A percentile compares a stretch with the other conserved stretches of the same genome.
Conservation (phyloP, 2,888 invertebrate species). For the Schizotus pectinicornis region DNA sequence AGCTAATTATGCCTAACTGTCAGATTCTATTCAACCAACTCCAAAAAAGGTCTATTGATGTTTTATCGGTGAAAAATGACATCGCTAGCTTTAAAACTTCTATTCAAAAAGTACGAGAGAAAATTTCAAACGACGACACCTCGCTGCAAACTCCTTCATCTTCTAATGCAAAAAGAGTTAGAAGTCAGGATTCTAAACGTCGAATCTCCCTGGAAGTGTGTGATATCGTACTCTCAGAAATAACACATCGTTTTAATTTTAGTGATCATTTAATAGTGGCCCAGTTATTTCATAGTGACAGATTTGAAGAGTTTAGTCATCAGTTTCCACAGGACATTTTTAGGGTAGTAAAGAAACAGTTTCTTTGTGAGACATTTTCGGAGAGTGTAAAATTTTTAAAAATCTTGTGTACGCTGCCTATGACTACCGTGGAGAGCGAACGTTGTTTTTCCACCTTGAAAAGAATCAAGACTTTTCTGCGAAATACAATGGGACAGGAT, state of each 20-base stretch:
- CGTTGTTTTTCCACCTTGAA: slow-evolving; percentile 21
- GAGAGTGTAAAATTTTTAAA: background rate
- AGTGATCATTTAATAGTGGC: slow-evolving; percentile 22
- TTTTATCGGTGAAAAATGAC: background rate
- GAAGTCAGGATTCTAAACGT: slow-evolving; percentile 15
- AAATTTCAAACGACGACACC: too few species aligned
- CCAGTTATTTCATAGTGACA: slow-evolving; percentile 10
- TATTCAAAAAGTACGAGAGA: too few species aligned
- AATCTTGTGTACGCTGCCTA: slow-evolving; percentile 21
- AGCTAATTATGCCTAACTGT: slow-evolving; percentile 30
- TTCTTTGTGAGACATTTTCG: background rate
- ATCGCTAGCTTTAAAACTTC: too few species aligned
- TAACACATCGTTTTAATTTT: slow-evolving; percentile 19
- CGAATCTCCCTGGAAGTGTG: slow-evolving; percentile 20
- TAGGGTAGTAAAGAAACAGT: slow-evolving; percentile 5
- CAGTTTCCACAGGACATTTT: slow-evolving; percentile 11
- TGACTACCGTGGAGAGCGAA: slow-evolving; percentile 10
- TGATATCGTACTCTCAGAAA: slow-evolving; percentile 23
- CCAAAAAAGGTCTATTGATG: slow-evolving; percentile 15
- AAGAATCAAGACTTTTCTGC: slow-evolving; percentile 23
- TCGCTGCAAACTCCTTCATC: too few species aligned
- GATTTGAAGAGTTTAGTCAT: slow-evolving; percentile 15
- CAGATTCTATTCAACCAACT: slow-evolving; percentile 28
- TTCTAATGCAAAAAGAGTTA: slow-evolving; percentile 5
- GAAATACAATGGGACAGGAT: slow-evolving; percentile 22